Percentiles rank a stretch among this genome's conserved stretches.
phyloP scores from a whole-genome alignment of 1,140 invertebrate species.

The Eulimnadia texana region DNA sequence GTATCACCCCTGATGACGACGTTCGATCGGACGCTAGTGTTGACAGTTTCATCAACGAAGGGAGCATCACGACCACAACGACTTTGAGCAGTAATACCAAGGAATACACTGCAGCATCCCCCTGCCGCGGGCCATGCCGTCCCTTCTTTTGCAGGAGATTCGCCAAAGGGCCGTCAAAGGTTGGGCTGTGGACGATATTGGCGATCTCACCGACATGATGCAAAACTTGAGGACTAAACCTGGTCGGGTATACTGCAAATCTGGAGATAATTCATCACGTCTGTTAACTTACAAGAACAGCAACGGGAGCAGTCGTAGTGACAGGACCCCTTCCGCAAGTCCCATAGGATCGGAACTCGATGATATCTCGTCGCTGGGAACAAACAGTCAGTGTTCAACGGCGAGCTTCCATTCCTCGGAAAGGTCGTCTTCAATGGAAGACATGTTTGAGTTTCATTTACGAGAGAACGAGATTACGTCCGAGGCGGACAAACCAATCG shows the following conservation, averaged over 20 bases:
- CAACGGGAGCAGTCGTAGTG: neutral
- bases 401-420: constrained; percentile 22
- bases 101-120: constrained; percentile 11
- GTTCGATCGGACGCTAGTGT: constrained; percentile 9
- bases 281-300: neutral
- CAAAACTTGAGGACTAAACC: neutral
- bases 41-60: constrained; percentile 10
- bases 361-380: neutral
- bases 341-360: neutral
- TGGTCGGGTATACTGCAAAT: neutral
- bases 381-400: constrained; percentile 15
- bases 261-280: neutral
- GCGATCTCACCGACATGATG: neutral
- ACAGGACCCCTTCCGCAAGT: neutral
- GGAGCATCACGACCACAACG: constrained; percentile 11
- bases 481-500: constrained; percentile 30
- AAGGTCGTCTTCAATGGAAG: constrained; percentile 14
- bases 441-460: constrained; percentile 11
- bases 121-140: constrained; percentile 29
- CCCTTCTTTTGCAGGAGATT: constrained; percentile 42
- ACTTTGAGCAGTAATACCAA: constrained; percentile 9
- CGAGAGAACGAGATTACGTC: constrained; percentile 24
- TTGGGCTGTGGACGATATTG: neutral
- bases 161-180: constrained; percentile 37
- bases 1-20: constrained; percentile 4